Conservation (phyloP, 92 coral and sea anemone genomes). For the Paramuricea clavata region DNA sequence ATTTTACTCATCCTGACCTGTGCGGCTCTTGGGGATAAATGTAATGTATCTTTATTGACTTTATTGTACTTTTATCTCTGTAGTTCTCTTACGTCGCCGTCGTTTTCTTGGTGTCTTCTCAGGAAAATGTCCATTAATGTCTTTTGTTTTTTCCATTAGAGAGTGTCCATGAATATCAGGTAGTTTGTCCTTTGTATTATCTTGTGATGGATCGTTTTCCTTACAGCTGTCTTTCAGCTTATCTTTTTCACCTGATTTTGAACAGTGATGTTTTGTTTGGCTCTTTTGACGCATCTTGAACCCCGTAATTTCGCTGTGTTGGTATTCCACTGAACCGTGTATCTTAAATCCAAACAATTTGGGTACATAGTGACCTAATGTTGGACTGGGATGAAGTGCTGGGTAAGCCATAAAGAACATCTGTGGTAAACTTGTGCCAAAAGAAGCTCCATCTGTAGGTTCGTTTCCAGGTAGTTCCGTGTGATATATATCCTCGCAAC, state of each 20-base stretch:
- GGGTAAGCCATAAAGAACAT: slow-evolving; percentile 91
- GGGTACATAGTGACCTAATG: slow-evolving; percentile 74
- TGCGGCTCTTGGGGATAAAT: not conserved
- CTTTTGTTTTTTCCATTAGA: not conserved
- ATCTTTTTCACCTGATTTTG: slow-evolving; percentile 23
- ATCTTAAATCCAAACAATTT: slow-evolving; percentile 84
- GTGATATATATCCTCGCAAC: slow-evolving; percentile 80
- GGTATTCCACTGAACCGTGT: slow-evolving; percentile 74
- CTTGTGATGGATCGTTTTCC: slow-evolving; percentile 26
- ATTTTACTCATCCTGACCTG: too few species aligned
- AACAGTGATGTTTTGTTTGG: not conserved
- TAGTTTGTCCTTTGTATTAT: slow-evolving; percentile 9
- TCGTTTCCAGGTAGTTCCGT: slow-evolving; percentile 77
- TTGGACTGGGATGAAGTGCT: slow-evolving; percentile 75
- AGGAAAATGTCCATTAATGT: not conserved
- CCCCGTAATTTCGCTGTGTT: slow-evolving; percentile 23
- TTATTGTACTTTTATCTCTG: slow-evolving; percentile 3
- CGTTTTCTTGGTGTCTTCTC: slow-evolving; percentile 11
- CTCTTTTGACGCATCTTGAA: not conserved
- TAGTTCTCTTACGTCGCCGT: slow-evolving; percentile 28
- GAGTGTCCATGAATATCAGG: slow-evolving; percentile 7
- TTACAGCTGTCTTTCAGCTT: not conserved
- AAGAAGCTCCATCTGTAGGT: slow-evolving; percentile 83
- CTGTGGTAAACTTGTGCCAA: slow-evolving; percentile 87
- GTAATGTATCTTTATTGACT: not conserved